Evolutionary conservation across 2,797 vertebrate species (phyloP), one percentile per base, ranked within the genome.

Genomic region (Oreochromis mossambicus): DNA sequence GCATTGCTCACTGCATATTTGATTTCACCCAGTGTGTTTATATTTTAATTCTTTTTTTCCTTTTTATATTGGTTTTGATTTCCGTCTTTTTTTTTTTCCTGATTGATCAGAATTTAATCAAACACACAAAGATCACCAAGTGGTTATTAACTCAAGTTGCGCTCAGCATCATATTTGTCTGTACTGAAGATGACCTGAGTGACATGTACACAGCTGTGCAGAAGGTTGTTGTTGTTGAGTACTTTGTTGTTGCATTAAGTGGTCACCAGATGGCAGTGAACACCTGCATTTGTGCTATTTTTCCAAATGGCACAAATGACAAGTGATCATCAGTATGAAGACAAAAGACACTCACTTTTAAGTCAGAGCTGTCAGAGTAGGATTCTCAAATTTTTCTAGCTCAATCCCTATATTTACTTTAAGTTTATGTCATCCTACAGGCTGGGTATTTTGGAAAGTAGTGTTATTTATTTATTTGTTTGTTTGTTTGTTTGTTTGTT

Each of bases 241-340:
- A 55, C 41, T 19, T 36, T 24, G 12, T 41, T 78, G 48, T 68
- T 79, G 9, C 58, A 7, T 24, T 9, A 13, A 19, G 2, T 34
- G 14, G 5, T 21, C 96, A 95, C 85, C 79, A 95, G 96, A 90
- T 91, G 93, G 93, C 93, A 92, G 90, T 68, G 92, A 81, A 87
- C 2, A 3, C n/a, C 14, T 56, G 15, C 17, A 70, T 70, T 70
- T 46, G 43, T 43, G 38, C 66, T 70, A 5, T 70, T 70, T 15
- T 43, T 3, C 9, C 43, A 41, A 80, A 63, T 17, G 9, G 21
- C 7, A 38, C n/a, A 15, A 19, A 17, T 17, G 5, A 34, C 32
- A 63, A 9, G 19, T 21, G 21, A 68, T 55, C 5, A 4, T 79
- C 7, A 38, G 8, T 73, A 21, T 61, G 54, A 11, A 29, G 38